Conservation (phyloP, 1,140 invertebrate genomes). For the Palaemon carinicauda region DNA sequence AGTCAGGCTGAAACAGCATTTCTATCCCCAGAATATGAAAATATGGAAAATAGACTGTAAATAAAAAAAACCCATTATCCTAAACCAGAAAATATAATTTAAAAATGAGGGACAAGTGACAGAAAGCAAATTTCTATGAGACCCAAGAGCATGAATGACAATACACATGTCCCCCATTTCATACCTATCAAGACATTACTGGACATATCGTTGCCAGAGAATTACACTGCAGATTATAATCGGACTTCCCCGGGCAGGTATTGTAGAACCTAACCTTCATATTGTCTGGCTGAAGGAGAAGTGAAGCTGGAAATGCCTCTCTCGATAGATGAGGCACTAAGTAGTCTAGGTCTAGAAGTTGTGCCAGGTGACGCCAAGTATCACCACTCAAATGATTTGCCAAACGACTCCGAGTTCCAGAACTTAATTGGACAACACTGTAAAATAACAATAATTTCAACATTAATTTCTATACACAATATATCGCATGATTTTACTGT, state of each 20-base stretch:
- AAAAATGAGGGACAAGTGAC: no score
- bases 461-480: background rate
- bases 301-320: slow-evolving; percentile 24
- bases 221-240: slow-evolving; percentile 30
- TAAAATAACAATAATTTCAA: background rate
- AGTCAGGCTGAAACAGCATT: no score
- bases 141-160: no score
- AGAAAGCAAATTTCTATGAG: no score
- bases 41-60: no score
- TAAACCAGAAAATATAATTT: no score
- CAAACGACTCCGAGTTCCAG: slow-evolving; percentile 9
- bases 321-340: slow-evolving; percentile 26
- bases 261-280: slow-evolving; percentile 36
- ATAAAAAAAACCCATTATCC: no score
- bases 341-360: slow-evolving; percentile 40
- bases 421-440: slow-evolving; percentile 34
- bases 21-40: no score
- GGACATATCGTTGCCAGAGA: slow-evolving; percentile 15
- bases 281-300: slow-evolving; percentile 44
- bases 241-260: slow-evolving; percentile 7
- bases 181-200: slow-evolving; percentile 26
- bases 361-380: slow-evolving; percentile 45
- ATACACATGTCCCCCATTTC: background rate
- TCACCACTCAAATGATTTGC: slow-evolving; percentile 43
- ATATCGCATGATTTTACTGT: background rate